phyloP scores from a whole-genome alignment of 2,888 invertebrate genomes.

The Caenorhabditis zanzibari region DNA sequence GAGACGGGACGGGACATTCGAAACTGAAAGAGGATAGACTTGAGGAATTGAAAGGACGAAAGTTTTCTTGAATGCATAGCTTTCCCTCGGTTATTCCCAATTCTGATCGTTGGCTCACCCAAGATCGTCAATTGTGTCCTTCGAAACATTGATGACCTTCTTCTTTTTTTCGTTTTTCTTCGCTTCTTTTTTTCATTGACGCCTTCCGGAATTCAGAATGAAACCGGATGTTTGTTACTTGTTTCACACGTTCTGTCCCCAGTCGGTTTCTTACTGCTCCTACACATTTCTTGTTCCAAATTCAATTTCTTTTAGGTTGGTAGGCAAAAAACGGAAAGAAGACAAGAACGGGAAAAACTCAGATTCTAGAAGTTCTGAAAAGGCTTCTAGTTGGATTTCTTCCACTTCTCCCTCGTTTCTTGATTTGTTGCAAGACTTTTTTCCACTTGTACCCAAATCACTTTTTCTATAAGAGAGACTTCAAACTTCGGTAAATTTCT shows the following conservation, averaged over 20 bases:
- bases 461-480: too few relatives aligned
- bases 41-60: neutral
- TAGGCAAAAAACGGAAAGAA: constrained; percentile 2
- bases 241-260: constrained; percentile 49
- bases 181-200: constrained; percentile 23
- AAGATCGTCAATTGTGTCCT: constrained; percentile 32
- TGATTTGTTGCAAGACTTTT: constrained; percentile 14
- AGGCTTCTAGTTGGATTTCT: constrained; percentile 22
- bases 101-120: constrained; percentile 56
- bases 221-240: constrained; percentile 45
- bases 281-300: constrained; percentile 49
- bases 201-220: constrained; percentile 44
- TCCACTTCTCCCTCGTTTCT: constrained; percentile 28
- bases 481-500: too few relatives aligned
- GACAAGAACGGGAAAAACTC: constrained; percentile 18
- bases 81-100: constrained; percentile 55
- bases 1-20: constrained; percentile 34
- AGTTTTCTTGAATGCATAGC: constrained; percentile 38
- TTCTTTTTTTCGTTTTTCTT: constrained; percentile 5
- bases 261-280: constrained; percentile 11
- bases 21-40: constrained; percentile 33
- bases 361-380: constrained; percentile 39
- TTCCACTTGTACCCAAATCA: neutral
- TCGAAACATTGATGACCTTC: constrained; percentile 36
- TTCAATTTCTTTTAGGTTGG: constrained; percentile 45